Evolutionary conservation across 2,888 invertebrate species (phyloP).

Genomic region (Aplocera efformata): DNA sequence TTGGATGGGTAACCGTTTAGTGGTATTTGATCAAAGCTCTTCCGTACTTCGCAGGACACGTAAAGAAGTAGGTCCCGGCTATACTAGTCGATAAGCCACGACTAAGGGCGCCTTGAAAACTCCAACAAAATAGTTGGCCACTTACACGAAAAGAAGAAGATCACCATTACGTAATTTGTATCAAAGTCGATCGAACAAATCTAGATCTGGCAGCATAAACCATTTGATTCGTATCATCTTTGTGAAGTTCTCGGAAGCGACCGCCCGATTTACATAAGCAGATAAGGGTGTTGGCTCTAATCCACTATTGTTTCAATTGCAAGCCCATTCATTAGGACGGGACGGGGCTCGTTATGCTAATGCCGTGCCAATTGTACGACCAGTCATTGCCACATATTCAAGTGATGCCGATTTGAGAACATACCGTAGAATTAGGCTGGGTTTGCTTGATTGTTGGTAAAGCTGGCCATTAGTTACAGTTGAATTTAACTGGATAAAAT

Average conservation of each 20-base stretch:
- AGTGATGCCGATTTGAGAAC: constrained; percentile 9
- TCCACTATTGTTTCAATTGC: constrained; percentile 72
- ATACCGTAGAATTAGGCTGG: background rate
- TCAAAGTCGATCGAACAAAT: constrained; percentile 5
- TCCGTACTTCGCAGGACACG: no score
- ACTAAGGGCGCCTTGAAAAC: no score
- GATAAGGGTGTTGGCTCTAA: constrained; percentile 60
- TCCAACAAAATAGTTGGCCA: no score
- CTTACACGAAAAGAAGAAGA: constrained; percentile 1
- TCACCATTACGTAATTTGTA: constrained; percentile 2
- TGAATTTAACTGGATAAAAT: no score
- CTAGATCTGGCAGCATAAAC: constrained; percentile 13
- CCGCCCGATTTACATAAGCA: constrained; percentile 49
- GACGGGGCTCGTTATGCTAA: constrained; percentile 63
- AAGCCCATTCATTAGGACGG: constrained; percentile 64
- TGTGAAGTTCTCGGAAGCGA: constrained; percentile 13
- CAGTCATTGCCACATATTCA: constrained; percentile 31
- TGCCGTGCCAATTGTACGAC: constrained; percentile 49
- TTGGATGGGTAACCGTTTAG: no score
- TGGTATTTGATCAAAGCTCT: no score
- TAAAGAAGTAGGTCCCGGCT: no score
- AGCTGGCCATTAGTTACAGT: no score
- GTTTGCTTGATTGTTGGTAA: no score
- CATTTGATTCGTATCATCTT: constrained; percentile 23
- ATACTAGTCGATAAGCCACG: no score